Base-by-base conservation (phyloP, 2,113 vertebrate genomes). In the Scolopax mira region DNA sequence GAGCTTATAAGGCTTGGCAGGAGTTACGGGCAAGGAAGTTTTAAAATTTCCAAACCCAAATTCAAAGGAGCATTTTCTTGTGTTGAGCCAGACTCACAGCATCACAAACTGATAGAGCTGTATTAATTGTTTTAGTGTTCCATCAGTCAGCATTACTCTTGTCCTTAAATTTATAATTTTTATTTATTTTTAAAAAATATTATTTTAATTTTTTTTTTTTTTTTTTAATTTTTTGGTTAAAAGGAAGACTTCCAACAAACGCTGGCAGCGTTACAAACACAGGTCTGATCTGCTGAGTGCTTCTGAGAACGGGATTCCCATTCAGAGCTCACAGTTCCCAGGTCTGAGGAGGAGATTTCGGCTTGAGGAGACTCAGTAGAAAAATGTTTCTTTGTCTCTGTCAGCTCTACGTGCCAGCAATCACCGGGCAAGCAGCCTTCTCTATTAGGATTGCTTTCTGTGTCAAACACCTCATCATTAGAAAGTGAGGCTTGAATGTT, bases 391-490 rank as follows among this genome's bases (percentile, higher is more conserved):
- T 90, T 94, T 95, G 92, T 89, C 73, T 91, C 54, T 79, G 41
- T 89, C 77, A 90, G 77, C 80, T 89, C 54, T 23, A 22, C 77
- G 71, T 81, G 78, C 88, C 90, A 91, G 88, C 81, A 89, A 48
- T 67, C 87, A 72, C 65, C 0, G 1, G 60, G 90, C 85, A 77
- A 81, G 90, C 94, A 94, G 93, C 79, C 77, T 89, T 72, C 88
- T 92, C 80, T 88, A 33, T 92, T 72, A 94, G 94, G 73, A 75
- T 79, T 92, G 79, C 73, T 95, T 96, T 90, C 77, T 87, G 89
- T 93, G 94, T 97, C 94, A 93, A 90, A 96, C 90, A 94, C 89
- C 90, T 95, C 92, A 84, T 93, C 93, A 91, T 91, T 87, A 96
- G 90, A 89, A 94, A 95, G 83, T 44, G 88, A 90, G 86, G 90